Percentiles rank a stretch among this genome's conserved stretches.
Conservation (phyloP, 2,797 vertebrate species). For the Salarias fasciatus region DNA sequence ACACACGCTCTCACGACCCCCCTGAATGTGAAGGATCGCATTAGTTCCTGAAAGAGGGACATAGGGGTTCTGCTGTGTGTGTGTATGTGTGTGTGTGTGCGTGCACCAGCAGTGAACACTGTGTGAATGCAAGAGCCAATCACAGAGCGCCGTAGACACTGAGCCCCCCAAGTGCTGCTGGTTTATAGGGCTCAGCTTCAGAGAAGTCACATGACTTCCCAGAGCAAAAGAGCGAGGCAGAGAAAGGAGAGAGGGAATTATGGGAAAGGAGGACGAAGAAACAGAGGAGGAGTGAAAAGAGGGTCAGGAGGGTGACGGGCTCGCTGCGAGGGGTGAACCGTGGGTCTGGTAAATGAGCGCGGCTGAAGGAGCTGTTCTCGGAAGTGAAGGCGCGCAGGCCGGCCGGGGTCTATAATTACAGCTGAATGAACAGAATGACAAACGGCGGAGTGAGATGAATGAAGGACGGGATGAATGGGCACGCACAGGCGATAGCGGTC, state of each 20-base stretch:
- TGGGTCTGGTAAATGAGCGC: constrained; percentile 59
- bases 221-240: constrained; percentile 58
- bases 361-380: constrained; percentile 47
- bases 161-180: constrained; percentile 80
- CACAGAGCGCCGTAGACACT: constrained; percentile 59
- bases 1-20: neutral
- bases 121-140: constrained; percentile 70
- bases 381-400: constrained; percentile 46
- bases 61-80: constrained; percentile 17
- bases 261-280: constrained; percentile 54
- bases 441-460: constrained; percentile 52
- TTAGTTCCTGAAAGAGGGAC: constrained; percentile 58
- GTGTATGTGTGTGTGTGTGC: constrained; percentile 29
- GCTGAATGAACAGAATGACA: constrained; percentile 59
- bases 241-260: constrained; percentile 47
- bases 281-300: constrained; percentile 46
- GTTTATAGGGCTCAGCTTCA: constrained; percentile 86
- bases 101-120: constrained; percentile 31
- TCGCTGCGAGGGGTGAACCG: constrained; percentile 56
- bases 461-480: constrained; percentile 51
- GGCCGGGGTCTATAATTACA: constrained; percentile 55
- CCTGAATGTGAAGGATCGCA: constrained; percentile 42
- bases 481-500: constrained; percentile 23
- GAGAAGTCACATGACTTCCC: constrained; percentile 89
- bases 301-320: constrained; percentile 68